Evolutionary conservation across 2,888 invertebrate species (phyloP).

Genomic region (Gastracanthus pulcherrimus): DNA sequence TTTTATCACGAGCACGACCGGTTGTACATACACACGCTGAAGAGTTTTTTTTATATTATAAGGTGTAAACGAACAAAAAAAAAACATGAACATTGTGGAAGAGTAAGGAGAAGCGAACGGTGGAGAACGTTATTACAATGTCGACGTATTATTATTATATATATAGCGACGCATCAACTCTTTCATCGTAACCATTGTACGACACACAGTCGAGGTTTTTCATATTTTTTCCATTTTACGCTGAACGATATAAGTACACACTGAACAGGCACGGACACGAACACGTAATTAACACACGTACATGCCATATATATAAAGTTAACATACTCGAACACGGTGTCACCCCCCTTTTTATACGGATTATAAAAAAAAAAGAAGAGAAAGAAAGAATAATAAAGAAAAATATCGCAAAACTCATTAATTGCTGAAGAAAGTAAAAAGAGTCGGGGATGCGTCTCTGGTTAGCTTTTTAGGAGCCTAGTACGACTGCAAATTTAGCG

Average conservation of each 20-base stretch:
- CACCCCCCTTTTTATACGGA: constrained; percentile 56
- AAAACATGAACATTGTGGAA: neutral
- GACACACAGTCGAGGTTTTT: constrained; percentile 53
- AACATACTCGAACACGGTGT: constrained; percentile 30
- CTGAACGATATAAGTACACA: constrained; percentile 13
- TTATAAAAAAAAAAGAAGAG: constrained; percentile 34
- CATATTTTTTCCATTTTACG: constrained; percentile 51
- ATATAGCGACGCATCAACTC: constrained; percentile 32
- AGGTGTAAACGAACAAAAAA: constrained; percentile 40
- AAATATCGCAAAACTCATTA: constrained; percentile 47
- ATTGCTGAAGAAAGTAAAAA: constrained; percentile 56
- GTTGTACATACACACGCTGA: constrained; percentile 52
- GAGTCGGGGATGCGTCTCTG: constrained; percentile 50
- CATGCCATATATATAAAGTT: constrained; percentile 18
- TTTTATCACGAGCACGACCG: constrained; percentile 55
- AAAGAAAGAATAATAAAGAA: constrained; percentile 22
- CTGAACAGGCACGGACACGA: neutral
- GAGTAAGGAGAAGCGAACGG: neutral
- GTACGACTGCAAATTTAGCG: constrained; percentile 52
- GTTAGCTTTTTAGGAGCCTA: constrained; percentile 56
- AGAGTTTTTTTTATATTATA: constrained; percentile 43
- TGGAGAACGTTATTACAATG: constrained; percentile 33
- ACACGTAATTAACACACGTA: neutral
- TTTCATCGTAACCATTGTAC: constrained; percentile 33
- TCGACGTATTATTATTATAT: constrained; percentile 41